These are phyloP conservation scores for Sesia apiformis DNA, from an alignment of 2,888 invertebrate genomes.

Conservation along the genomic window DNA sequence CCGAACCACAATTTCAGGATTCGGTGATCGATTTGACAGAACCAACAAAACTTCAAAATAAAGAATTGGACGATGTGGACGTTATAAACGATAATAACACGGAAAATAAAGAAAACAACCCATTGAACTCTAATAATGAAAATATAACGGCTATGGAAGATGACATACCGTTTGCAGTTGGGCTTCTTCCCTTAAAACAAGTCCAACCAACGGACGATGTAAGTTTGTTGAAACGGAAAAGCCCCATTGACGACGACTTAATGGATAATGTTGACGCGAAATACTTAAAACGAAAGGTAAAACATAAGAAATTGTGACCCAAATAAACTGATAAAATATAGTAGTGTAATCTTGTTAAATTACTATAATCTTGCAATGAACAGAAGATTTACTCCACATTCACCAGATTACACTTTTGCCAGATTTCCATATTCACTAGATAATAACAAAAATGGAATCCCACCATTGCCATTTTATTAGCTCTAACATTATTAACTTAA, in stretches of 20 bases:
- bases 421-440: too few relatives aligned
- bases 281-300: conserved; percentile 60
- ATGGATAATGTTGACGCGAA: conserved; percentile 47
- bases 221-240: conserved; percentile 42
- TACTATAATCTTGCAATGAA: too few relatives aligned
- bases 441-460: too few relatives aligned
- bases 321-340: neutral
- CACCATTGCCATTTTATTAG: too few relatives aligned
- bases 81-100: conserved; percentile 25
- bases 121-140: conserved; percentile 11
- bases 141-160: conserved; percentile 30
- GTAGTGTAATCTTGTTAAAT: neutral
- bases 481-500: too few relatives aligned
- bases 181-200: conserved; percentile 53
- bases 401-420: too few relatives aligned
- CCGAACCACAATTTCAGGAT: conserved; percentile 20
- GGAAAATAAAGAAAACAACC: conserved; percentile 25
- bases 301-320: conserved; percentile 40
- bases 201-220: conserved; percentile 32
- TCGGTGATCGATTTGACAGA: conserved; percentile 39
- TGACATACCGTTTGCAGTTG: conserved; percentile 63
- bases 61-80: conserved; percentile 29
- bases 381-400: too few relatives aligned
- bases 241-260: conserved; percentile 27
- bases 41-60: conserved; percentile 22